Percentiles rank a stretch among this genome's conserved stretches.
These are phyloP conservation scores for Liodrosophila aerea DNA, from an alignment of 2,888 invertebrate genomes.

Conservation along the genomic window DNA sequence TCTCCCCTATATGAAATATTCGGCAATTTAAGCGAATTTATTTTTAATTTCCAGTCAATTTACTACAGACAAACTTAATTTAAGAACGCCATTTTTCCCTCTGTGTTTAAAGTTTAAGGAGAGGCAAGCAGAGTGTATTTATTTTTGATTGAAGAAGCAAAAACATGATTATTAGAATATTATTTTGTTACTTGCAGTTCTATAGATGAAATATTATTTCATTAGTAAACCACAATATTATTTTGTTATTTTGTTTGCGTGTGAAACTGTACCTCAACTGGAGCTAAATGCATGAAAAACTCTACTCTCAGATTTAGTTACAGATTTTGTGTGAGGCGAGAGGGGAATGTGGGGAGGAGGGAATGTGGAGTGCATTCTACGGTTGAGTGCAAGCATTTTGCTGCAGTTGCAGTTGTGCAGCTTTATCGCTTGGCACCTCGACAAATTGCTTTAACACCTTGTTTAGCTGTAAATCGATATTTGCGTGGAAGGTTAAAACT, in stretches of 20 bases:
- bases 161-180: too few relatives aligned
- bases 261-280: neutral
- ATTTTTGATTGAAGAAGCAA: too few relatives aligned
- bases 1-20: too few relatives aligned
- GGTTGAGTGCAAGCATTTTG: conserved; percentile 12
- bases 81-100: too few relatives aligned
- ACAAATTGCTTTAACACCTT: conserved; percentile 77
- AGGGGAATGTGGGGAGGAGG: conserved; percentile 4
- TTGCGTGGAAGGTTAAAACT: conserved; percentile 50
- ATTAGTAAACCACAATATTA: too few relatives aligned
- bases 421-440: conserved; percentile 22
- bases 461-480: conserved; percentile 73
- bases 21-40: too few relatives aligned
- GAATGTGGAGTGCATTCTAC: conserved; percentile 38
- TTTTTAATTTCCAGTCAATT: too few relatives aligned
- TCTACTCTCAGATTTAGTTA: neutral
- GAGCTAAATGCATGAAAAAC: neutral
- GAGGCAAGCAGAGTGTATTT: too few relatives aligned
- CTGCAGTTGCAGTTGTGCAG: conserved; percentile 31
- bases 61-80: too few relatives aligned
- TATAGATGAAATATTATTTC: too few relatives aligned
- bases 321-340: neutral
- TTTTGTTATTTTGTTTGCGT: neutral
- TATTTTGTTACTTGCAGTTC: too few relatives aligned
- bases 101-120: too few relatives aligned